A percentile compares a stretch with the other conserved stretches of the same genome.
phyloP scores from a whole-genome alignment of 64 coral and sea anemone species.

The Pocillopora verrucosa region DNA sequence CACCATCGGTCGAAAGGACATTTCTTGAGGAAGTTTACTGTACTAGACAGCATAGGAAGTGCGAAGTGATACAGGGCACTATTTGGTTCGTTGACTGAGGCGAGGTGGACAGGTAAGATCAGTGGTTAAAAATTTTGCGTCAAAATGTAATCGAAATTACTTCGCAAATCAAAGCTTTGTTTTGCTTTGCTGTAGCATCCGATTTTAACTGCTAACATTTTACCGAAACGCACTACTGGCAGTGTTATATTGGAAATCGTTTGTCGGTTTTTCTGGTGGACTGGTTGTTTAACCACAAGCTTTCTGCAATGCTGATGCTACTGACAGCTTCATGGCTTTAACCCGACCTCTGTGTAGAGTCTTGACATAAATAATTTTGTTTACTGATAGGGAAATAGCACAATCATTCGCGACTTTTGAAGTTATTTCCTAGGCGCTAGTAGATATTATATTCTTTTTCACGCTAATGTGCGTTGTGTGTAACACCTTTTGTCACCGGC shows the following conservation, averaged over 20 bases:
- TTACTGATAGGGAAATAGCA: neutral
- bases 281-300: slow-evolving; percentile 44
- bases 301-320: neutral
- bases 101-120: neutral
- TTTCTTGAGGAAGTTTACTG: slow-evolving; percentile 13
- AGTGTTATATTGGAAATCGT: neutral
- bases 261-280: neutral
- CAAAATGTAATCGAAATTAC: neutral
- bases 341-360: slow-evolving; percentile 6
- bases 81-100: neutral
- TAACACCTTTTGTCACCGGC: neutral
- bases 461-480: neutral
- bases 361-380: slow-evolving; percentile 14
- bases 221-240: neutral
- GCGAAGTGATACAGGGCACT: neutral
- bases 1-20: neutral
- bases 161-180: neutral
- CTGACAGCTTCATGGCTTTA: slow-evolving; percentile 23
- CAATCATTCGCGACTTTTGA: neutral
- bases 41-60: neutral
- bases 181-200: neutral
- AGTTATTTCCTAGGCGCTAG: neutral
- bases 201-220: neutral
- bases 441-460: neutral
- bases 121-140: neutral